Evolutionary conservation across 92 coral and sea anemone genomes (phyloP).

Genomic region (Paramuricea clavata): DNA sequence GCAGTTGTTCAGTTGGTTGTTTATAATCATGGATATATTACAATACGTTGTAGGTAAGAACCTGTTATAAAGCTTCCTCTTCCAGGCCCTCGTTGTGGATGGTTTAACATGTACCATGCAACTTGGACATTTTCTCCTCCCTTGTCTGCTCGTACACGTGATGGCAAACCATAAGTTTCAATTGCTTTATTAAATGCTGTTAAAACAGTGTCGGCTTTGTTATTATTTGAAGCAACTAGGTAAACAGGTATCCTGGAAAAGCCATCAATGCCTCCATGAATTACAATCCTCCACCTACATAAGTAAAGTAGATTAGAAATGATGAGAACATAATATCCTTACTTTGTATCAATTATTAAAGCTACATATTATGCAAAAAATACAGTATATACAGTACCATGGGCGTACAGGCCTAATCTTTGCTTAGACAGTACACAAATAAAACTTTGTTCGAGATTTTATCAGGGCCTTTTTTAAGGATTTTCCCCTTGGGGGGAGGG

Average conservation of each 20-base stretch:
- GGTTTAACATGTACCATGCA: background rate
- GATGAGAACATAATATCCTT: no score
- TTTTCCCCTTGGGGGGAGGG: no score
- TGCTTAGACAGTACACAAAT: no score
- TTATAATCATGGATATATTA: no score
- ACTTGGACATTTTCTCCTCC: constrained; percentile 32
- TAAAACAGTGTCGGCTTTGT: constrained; percentile 16
- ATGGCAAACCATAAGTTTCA: constrained; percentile 30
- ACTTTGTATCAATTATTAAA: no score
- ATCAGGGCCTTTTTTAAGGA: no score
- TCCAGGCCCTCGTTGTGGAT: background rate
- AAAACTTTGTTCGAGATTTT: no score
- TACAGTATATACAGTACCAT: no score
- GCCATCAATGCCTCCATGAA: constrained; percentile 23
- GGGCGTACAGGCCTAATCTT: no score
- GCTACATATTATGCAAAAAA: no score
- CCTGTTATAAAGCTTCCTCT: constrained; percentile 11
- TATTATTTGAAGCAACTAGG: background rate
- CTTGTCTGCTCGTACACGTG: constrained; percentile 4
- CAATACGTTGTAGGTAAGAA: background rate
- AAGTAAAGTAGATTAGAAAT: no score
- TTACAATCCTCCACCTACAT: constrained; percentile 9
- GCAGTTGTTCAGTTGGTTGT: no score
- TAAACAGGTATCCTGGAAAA: constrained; percentile 17
- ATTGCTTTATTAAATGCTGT: background rate